Evolutionary conservation across 1,140 invertebrate genomes (phyloP).

Genomic region (fruit fly (Drosophila melanogaster)): DNA sequence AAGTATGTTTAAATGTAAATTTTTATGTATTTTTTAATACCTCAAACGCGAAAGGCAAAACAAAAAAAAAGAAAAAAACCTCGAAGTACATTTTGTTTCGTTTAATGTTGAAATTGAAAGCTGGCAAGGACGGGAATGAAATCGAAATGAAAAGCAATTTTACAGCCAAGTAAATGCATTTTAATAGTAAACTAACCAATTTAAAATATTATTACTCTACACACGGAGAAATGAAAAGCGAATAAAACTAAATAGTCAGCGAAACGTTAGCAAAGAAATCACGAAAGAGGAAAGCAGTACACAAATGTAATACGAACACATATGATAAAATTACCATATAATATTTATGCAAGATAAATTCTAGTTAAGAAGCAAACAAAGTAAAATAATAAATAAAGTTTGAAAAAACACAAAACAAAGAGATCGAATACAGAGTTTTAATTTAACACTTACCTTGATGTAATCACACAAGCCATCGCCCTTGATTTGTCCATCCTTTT

Average conservation of each 20-base stretch:
- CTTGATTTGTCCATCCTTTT: constrained; percentile 93
- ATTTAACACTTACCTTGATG: constrained; percentile 90
- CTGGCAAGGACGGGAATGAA: constrained; percentile 15
- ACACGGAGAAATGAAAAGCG: constrained; percentile 23
- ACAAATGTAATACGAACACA: constrained; percentile 45
- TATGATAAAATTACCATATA: constrained; percentile 54
- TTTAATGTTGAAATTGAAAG: constrained; percentile 28
- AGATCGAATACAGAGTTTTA: constrained; percentile 27
- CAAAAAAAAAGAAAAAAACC: constrained; percentile 11
- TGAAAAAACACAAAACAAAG: constrained; percentile 58
- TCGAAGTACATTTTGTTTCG: constrained; percentile 41
- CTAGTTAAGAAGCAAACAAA: constrained; percentile 65
- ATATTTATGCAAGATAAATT: constrained; percentile 60
- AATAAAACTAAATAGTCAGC: constrained; percentile 45
- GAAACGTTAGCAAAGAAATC: constrained; percentile 34
- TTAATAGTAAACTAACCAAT: constrained; percentile 75
- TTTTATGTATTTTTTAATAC: constrained; percentile 83
- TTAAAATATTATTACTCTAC: constrained; percentile 64
- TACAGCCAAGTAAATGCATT: constrained; percentile 70
- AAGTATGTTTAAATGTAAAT: constrained; percentile 83
- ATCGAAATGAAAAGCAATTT: constrained; percentile 47
- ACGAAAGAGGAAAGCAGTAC: background rate
- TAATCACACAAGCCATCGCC: constrained; percentile 99
- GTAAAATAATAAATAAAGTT: constrained; percentile 60
- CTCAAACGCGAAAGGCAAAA: constrained; percentile 59